These are phyloP conservation scores for Buteo buteo DNA, from an alignment of 2,113 vertebrate genomes.

Conservation along the genomic window DNA sequence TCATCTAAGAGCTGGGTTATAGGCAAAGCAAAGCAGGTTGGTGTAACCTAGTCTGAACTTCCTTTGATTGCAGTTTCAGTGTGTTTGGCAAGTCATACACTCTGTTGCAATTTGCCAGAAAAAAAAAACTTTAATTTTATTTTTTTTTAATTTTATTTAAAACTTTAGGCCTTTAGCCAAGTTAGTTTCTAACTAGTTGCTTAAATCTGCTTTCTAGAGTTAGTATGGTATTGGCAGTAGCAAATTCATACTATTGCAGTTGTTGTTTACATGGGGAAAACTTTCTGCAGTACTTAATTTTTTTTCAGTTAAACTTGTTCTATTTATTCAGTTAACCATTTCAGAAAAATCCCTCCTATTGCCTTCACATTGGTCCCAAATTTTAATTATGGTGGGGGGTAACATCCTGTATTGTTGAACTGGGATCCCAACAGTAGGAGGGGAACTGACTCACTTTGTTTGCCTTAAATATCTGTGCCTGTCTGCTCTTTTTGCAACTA, in stretches of 20 bases:
- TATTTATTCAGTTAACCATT: neutral
- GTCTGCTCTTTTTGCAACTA: neutral
- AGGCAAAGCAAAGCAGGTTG: neutral
- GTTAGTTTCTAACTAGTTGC: neutral
- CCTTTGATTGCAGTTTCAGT: neutral
- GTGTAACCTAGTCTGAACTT: neutral
- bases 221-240: neutral
- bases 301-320: neutral
- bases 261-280: neutral
- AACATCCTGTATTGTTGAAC: neutral
- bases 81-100: neutral
- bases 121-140: neutral
- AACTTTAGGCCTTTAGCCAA: neutral
- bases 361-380: neutral
- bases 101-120: neutral
- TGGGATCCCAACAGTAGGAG: neutral
- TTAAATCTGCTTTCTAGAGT: neutral
- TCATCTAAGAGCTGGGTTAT: neutral
- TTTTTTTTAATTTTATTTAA: neutral
- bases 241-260: neutral
- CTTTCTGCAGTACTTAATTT: neutral
- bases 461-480: neutral
- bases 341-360: neutral
- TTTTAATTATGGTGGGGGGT: neutral
- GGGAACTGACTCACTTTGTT: neutral